Percentiles rank a stretch among this genome's conserved stretches.
phyloP scores from a whole-genome alignment of 1,140 invertebrate species.

The Drosophila pruinosa region DNA sequence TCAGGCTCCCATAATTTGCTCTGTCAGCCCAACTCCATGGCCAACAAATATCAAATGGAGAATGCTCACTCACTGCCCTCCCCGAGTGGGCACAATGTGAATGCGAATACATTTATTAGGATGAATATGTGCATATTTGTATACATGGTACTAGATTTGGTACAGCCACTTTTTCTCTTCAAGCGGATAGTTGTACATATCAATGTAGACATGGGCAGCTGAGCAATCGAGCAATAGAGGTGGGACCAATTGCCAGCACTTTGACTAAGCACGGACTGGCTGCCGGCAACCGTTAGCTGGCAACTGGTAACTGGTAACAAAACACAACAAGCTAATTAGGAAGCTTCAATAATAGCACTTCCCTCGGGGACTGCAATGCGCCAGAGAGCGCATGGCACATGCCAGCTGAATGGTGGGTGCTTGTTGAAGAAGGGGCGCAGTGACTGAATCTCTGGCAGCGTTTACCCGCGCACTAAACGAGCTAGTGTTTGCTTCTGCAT shows the following conservation, averaged over 20 bases:
- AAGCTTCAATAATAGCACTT: conserved; percentile 41
- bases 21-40: conserved; percentile 2
- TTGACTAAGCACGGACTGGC: conserved; percentile 5
- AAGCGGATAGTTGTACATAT: conserved; percentile 21
- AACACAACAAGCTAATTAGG: conserved; percentile 59
- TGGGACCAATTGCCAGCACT: background rate
- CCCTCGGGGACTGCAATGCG: conserved; percentile 4
- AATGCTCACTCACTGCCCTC: background rate
- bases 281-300: background rate
- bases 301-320: background rate
- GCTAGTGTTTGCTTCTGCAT: conserved; percentile 46
- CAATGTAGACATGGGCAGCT: conserved; percentile 8
- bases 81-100: background rate
- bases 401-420: background rate
- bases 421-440: background rate
- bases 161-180: background rate
- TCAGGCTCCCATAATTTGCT: conserved; percentile 18
- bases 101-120: conserved; percentile 42
- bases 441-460: conserved; percentile 14
- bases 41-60: background rate
- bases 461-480: conserved; percentile 29
- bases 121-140: conserved; percentile 56
- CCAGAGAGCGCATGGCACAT: background rate
- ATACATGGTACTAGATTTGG: conserved; percentile 6
- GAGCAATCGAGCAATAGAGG: conserved; percentile 8